Conservation (phyloP, 1,140 invertebrate genomes). For the Amyelois transitella region DNA sequence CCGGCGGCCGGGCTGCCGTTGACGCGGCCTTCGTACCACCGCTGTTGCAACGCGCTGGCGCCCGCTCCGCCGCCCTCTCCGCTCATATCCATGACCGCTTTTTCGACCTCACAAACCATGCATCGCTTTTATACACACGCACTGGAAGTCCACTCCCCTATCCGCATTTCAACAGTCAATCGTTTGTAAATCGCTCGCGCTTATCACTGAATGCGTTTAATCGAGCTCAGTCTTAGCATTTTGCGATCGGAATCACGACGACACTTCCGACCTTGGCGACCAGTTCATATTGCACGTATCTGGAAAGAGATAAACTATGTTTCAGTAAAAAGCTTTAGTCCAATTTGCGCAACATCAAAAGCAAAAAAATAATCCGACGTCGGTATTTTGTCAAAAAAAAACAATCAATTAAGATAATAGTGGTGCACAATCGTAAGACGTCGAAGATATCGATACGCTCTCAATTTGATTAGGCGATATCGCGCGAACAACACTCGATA, state of each 20-base stretch:
- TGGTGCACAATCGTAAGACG: slow-evolving; percentile 55
- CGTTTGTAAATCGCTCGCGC: slow-evolving; percentile 3
- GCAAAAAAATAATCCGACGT: slow-evolving; percentile 32
- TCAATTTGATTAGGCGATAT: slow-evolving; percentile 71
- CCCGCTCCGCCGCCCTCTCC: slow-evolving; percentile 54
- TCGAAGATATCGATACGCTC: slow-evolving; percentile 62
- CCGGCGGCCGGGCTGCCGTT: slow-evolving; percentile 69
- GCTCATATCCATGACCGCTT: slow-evolving; percentile 70
- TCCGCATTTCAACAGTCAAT: slow-evolving; percentile 50
- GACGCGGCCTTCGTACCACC: slow-evolving; percentile 71
- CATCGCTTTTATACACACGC: slow-evolving; percentile 65
- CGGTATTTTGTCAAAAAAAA: slow-evolving; percentile 57
- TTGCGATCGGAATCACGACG: slow-evolving; percentile 17
- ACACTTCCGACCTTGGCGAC: slow-evolving; percentile 16
- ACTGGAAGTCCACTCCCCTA: slow-evolving; percentile 59
- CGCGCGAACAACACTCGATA: slow-evolving; percentile 57
- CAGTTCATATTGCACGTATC: slow-evolving; percentile 41
- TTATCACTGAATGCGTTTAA: slow-evolving; percentile 10
- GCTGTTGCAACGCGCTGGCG: slow-evolving; percentile 60
- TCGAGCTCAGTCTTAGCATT: slow-evolving; percentile 38
- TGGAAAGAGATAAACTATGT: slow-evolving; percentile 27
- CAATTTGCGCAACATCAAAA: slow-evolving; percentile 47
- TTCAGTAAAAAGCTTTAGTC: slow-evolving; percentile 8
- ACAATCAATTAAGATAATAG: slow-evolving; percentile 72
- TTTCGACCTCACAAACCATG: slow-evolving; percentile 67